Conservation (phyloP, 2,797 vertebrate species). For the Staurois parvus region DNA sequence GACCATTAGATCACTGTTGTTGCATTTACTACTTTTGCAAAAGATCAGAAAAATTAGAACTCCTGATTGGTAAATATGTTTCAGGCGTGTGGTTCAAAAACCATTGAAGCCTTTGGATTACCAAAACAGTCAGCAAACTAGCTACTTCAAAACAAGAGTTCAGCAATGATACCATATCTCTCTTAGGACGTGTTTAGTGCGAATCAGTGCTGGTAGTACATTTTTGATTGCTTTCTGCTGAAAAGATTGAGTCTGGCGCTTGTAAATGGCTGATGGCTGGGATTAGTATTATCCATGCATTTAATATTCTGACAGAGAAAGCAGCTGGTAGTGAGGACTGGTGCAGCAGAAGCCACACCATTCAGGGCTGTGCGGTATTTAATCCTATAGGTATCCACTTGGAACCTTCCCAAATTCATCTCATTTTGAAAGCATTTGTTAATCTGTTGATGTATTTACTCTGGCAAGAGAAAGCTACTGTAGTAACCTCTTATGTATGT, state of each 20-base stretch:
- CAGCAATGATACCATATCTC: too few species aligned
- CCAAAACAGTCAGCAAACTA: too few species aligned
- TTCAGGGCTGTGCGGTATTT: conserved; percentile 24
- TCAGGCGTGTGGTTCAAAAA: too few species aligned
- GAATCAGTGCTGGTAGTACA: background rate
- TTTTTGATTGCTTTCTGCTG: background rate
- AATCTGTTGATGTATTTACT: conserved; percentile 61
- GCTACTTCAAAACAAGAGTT: too few species aligned
- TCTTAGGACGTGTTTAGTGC: too few species aligned
- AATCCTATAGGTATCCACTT: conserved; percentile 17
- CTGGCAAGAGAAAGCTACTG: conserved; percentile 22
- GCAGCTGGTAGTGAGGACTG: conserved; percentile 60
- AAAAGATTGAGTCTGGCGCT: conserved; percentile 17
- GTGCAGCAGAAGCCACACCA: background rate
- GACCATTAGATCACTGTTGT: too few species aligned
- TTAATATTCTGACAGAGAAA: conserved; percentile 57
- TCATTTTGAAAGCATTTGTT: conserved; percentile 61
- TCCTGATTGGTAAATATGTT: too few species aligned
- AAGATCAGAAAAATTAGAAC: too few species aligned
- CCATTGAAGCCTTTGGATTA: too few species aligned
- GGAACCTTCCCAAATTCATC: conserved; percentile 19
- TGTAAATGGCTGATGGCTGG: background rate
- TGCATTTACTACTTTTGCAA: too few species aligned
- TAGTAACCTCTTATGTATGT: conserved; percentile 35
- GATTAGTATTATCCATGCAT: conserved; percentile 65